Conservation (phyloP, 2,797 vertebrate species). For the Labroides dimidiatus region DNA sequence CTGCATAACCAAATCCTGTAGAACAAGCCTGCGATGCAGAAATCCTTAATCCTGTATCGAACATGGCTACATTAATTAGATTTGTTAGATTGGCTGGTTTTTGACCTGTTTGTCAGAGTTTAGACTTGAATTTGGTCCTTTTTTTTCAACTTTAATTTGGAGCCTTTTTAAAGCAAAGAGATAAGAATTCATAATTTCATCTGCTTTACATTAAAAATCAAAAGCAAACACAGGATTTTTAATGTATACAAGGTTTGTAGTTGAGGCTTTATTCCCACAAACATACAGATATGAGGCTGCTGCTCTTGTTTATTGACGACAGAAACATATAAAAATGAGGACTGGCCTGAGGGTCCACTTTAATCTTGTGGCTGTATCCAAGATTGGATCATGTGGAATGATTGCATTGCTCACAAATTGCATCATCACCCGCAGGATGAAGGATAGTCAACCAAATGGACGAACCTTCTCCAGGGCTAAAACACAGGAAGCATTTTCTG, state of each 20-base stretch:
- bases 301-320: constrained; percentile 48
- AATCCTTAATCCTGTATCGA: constrained; percentile 25
- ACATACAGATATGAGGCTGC: constrained; percentile 37
- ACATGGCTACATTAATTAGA: constrained; percentile 23
- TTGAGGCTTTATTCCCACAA: constrained; percentile 43
- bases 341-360: constrained; percentile 55
- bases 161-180: background rate
- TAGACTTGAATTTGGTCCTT: background rate
- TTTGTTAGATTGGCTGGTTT: constrained; percentile 15
- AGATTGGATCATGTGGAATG: constrained; percentile 69
- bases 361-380: constrained; percentile 55
- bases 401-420: constrained; percentile 74
- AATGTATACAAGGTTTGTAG: constrained; percentile 33
- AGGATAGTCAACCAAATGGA: constrained; percentile 59
- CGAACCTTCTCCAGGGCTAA: constrained; percentile 20
- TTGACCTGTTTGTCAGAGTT: background rate
- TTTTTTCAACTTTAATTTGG: no score
- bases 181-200: constrained; percentile 12
- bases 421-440: constrained; percentile 75
- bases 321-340: constrained; percentile 54
- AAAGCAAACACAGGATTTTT: constrained; percentile 26
- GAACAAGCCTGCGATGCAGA: constrained; percentile 18
- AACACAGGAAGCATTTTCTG: constrained; percentile 41
- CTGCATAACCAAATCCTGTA: constrained; percentile 43
- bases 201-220: constrained; percentile 11